These are phyloP conservation scores for Masticophis lateralis DNA, from an alignment of 2,797 vertebrate species.

Conservation along the genomic window DNA sequence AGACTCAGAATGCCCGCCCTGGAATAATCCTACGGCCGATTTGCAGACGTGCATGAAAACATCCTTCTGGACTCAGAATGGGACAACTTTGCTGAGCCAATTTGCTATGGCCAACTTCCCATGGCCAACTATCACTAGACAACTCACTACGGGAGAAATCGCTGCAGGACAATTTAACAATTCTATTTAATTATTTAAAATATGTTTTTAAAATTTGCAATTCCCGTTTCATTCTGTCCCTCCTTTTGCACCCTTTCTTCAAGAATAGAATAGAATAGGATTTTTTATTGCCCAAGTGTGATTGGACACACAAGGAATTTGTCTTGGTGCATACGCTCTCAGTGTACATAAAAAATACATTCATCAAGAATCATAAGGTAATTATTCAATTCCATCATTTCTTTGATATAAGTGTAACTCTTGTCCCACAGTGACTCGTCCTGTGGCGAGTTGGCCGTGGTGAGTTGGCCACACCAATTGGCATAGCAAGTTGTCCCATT, in stretches of 20 bases:
- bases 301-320: too few species aligned
- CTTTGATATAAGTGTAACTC: neutral
- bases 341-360: too few species aligned
- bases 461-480: neutral
- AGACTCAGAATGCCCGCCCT: neutral
- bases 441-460: neutral
- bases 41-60: neutral
- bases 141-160: neutral
- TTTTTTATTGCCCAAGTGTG: too few species aligned
- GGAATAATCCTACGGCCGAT: neutral
- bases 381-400: neutral
- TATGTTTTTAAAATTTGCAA: neutral
- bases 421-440: neutral
- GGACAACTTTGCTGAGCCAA: neutral
- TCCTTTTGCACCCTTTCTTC: neutral
- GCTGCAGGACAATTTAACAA: neutral
- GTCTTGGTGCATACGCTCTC: too few species aligned
- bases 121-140: too few species aligned
- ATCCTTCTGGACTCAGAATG: neutral
- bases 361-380: too few species aligned
- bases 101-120: too few species aligned
- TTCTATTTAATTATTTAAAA: neutral
- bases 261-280: neutral
- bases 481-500: too few species aligned
- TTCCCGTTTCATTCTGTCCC: neutral